Evolutionary conservation across 1,140 invertebrate species (phyloP), one percentile per base, ranked within the genome.

Genomic region (Melipona quadrifasciata): DNA sequence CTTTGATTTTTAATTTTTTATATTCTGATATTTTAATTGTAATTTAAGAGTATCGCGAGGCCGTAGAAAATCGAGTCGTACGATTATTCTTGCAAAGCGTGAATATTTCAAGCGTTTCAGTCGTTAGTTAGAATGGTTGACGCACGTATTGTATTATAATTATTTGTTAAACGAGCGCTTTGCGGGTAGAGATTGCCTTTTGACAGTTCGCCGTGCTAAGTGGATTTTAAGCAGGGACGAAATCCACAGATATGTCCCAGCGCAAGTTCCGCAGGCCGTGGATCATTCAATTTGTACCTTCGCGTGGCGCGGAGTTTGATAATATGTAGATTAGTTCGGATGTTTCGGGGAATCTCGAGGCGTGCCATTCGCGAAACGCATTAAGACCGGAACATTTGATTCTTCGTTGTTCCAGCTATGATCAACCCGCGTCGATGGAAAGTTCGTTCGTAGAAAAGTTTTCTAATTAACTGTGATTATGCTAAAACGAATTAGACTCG

Each of bases 251-350:
- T 82, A 82, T 61, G 84, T 83, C 76, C 73, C 80, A 27, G 58
- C 71, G 78, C 82, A 86, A 83, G 80, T 88, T 88, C 64, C 73
- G 57, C 88, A 80, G 87, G 64, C 61, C 57, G 87, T 85, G 87
- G 83, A 89, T 89, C 86, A 89, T 89, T 89, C 79, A 87, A 88
- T 89, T 89, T 89, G 83, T 80, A 86, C 84, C 64, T 85, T 72
- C 70, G 24, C 67, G 80, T 58, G 83, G 39, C 57, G 47, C 17
- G 39, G 79, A 89, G 83, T 89, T 89, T 88, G 86, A 88, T 89
- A 89, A 87, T 89, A 89, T 89, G 86, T 77, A 88, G 80, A 89
- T 89, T 89, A 88, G 86, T 88, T 80, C 77, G 61, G 58, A 73
- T 80, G 51, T 65, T 80, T 84, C 77, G n/a, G 19, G 34, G 82